Percentiles rank a stretch among this genome's conserved stretches.
phyloP scores from a whole-genome alignment of 37 sponge, comb jelly and placozoan species.

The Aplysina aerophoba region DNA sequence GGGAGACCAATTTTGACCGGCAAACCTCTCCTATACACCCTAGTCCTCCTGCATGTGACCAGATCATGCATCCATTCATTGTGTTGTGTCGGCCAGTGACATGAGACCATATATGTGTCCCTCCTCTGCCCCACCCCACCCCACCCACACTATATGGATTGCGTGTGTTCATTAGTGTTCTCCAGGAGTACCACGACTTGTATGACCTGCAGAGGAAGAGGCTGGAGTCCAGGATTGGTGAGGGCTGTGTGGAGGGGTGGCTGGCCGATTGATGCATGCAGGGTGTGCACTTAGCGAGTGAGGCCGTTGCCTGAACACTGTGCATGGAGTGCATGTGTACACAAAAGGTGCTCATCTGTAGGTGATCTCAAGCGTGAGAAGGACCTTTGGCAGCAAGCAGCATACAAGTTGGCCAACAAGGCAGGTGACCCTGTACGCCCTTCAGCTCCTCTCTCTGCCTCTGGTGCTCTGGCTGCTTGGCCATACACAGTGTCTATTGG shows the following conservation, averaged over 20 bases:
- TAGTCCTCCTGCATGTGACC: no score
- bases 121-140: not conserved
- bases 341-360: not conserved
- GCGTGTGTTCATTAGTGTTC: constrained; percentile 10
- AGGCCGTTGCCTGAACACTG: no score
- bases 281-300: no score
- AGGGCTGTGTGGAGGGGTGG: not conserved
- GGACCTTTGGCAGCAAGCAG: constrained; percentile 86
- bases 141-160: no score
- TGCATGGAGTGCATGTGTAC: not conserved
- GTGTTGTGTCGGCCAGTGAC: no score
- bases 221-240: constrained; percentile 74
- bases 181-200: constrained; percentile 92
- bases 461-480: no score
- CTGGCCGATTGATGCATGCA: not conserved
- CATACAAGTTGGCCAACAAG: constrained; percentile 79
- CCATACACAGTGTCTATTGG: no score
- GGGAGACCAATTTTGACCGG: no score
- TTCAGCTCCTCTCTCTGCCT: no score
- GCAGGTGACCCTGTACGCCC: constrained; percentile 46
- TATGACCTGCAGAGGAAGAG: constrained; percentile 96
- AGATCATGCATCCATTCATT: no score
- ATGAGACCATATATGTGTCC: no score
- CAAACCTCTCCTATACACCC: not conserved
- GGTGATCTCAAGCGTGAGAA: constrained; percentile 72